A percentile compares a stretch with the other conserved stretches of the same genome.
Evolutionary conservation across 2,888 invertebrate genomes (phyloP).

Genomic region (Thymelicus sylvestris): DNA sequence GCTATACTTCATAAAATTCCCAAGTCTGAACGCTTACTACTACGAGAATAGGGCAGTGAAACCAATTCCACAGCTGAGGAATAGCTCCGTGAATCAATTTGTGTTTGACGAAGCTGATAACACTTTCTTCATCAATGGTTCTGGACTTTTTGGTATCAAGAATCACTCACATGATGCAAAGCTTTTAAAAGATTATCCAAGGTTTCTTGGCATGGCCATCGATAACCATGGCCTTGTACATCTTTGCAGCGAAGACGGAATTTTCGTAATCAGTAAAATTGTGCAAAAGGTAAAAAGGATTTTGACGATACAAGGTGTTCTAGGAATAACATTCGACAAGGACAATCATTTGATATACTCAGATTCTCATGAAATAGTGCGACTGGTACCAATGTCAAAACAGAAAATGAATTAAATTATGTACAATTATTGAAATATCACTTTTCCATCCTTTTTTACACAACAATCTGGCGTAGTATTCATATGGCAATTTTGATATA

Average conservation of each 20-base stretch:
- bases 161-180: conserved; percentile 46
- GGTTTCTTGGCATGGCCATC: conserved; percentile 62
- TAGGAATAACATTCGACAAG: conserved; percentile 68
- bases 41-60: conserved; percentile 59
- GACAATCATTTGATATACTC: conserved; percentile 70
- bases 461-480: no score
- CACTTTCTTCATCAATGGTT: conserved; percentile 66
- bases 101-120: conserved; percentile 64
- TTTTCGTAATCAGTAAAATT: conserved; percentile 62
- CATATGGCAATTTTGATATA: no score
- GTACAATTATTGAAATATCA: no score
- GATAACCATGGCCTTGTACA: conserved; percentile 64
- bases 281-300: conserved; percentile 62
- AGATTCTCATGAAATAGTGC: conserved; percentile 65
- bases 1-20: conserved; percentile 70
- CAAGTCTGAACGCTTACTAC: conserved; percentile 61
- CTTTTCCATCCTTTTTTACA: no score
- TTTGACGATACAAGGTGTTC: conserved; percentile 60
- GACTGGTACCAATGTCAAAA: conserved; percentile 50
- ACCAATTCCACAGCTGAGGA: conserved; percentile 50
- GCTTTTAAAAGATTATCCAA: conserved; percentile 56
- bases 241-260: conserved; percentile 68
- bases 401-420: not conserved
- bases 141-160: conserved; percentile 65
- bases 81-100: conserved; percentile 63